These are phyloP conservation scores for Lacerta bilineata DNA, from an alignment of 2,797 vertebrate species.

Conservation along the genomic window DNA sequence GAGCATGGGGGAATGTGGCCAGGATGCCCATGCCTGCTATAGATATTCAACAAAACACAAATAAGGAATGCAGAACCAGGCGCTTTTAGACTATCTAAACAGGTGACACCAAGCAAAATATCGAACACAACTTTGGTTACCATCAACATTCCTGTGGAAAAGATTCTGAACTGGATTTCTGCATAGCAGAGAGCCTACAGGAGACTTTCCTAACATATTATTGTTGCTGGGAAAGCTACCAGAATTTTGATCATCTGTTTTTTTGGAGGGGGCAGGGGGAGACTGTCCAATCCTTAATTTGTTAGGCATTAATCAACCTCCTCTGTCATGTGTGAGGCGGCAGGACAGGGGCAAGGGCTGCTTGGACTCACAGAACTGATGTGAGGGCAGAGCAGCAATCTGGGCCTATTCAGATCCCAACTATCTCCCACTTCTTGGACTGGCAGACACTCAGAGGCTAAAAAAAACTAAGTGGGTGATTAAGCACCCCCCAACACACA, in stretches of 20 bases:
- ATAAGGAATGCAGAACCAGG: not conserved
- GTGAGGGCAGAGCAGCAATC: not conserved
- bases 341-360: not conserved
- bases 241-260: not conserved
- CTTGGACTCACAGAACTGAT: not conserved
- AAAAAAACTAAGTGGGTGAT: not conserved
- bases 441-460: not conserved
- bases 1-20: no score
- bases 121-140: not conserved
- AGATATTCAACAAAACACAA: not conserved
- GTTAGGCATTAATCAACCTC: not conserved
- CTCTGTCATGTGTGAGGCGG: no score
- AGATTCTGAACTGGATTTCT: not conserved
- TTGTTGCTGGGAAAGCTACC: not conserved
- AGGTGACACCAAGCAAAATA: not conserved
- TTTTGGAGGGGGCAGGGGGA: no score
- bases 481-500: not conserved
- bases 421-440: not conserved
- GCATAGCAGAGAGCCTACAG: no score
- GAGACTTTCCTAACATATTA: not conserved
- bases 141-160: not conserved
- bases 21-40: not conserved
- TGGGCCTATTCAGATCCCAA: not conserved
- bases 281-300: no score
- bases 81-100: not conserved